A percentile compares a stretch with the other conserved stretches of the same genome.
phyloP scores from a whole-genome alignment of 1,140 invertebrate genomes.

The Kradibia gibbosae region DNA sequence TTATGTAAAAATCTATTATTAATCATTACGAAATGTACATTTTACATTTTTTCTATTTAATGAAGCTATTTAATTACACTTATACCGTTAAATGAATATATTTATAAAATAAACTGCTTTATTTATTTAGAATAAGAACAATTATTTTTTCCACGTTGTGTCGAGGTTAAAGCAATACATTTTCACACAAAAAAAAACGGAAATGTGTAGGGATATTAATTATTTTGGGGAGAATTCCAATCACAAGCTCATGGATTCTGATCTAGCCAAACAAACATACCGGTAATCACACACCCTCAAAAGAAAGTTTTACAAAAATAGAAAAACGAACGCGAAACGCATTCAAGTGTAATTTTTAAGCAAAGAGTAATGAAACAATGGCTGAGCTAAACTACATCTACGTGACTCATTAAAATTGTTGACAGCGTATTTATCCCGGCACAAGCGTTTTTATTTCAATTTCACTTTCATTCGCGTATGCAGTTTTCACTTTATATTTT shows the following conservation, averaged over 20 bases:
- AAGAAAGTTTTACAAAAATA: neutral
- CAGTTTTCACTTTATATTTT: neutral
- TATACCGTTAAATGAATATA: neutral
- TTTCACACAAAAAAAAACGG: neutral
- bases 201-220: neutral
- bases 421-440: slow-evolving; percentile 5
- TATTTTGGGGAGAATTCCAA: neutral
- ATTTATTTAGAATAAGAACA: neutral
- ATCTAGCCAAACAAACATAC: neutral
- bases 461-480: neutral
- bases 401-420: neutral
- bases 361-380: neutral
- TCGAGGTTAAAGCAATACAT: too few species aligned
- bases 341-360: neutral
- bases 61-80: too few species aligned
- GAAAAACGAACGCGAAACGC: neutral
- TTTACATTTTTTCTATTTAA: too few species aligned
- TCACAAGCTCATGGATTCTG: neutral
- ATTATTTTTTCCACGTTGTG: too few species aligned
- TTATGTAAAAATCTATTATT: too few species aligned
- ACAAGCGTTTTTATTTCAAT: neutral
- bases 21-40: too few species aligned
- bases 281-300: too few species aligned
- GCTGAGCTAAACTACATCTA: neutral
- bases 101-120: neutral